phyloP scores from a whole-genome alignment of 2,888 invertebrate genomes.

The Nomada lathburiana region DNA sequence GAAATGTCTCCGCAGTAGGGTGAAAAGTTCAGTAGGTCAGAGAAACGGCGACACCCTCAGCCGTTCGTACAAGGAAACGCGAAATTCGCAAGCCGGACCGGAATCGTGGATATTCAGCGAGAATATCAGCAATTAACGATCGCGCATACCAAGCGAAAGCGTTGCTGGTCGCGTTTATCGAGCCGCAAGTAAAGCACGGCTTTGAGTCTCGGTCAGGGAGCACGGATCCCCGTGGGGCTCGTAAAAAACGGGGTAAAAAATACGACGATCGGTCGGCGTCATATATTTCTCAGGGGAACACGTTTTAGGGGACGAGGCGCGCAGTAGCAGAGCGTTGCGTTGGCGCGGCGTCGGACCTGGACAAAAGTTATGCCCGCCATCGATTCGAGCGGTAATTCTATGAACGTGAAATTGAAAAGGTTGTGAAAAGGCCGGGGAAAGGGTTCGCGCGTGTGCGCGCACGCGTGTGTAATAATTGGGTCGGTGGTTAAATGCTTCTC shows the following conservation, averaged over 20 bases:
- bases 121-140: conserved; percentile 33
- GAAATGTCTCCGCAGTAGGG: conserved; percentile 25
- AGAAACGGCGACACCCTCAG: conserved; percentile 14
- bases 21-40: conserved; percentile 65
- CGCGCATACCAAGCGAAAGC: not conserved
- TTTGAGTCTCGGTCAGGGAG: not conserved
- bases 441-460: not conserved
- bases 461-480: conserved; percentile 1
- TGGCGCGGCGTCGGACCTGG: not conserved
- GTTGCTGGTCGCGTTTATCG: conserved; percentile 9
- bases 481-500: conserved; percentile 9
- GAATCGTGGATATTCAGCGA: not conserved
- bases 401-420: conserved; percentile 12
- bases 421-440: not conserved
- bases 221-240: not conserved
- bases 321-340: not conserved
- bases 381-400: conserved; percentile 1
- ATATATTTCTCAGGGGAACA: conserved; percentile 21
- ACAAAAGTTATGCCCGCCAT: not conserved
- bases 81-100: conserved; percentile 8
- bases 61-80: conserved; percentile 40
- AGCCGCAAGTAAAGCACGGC: not conserved
- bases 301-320: not conserved
- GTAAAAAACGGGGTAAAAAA: conserved; percentile 28
- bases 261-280: conserved; percentile 3